Base-by-base conservation (phyloP, 2,888 invertebrate genomes). In the Lepidonotus clava region DNA sequence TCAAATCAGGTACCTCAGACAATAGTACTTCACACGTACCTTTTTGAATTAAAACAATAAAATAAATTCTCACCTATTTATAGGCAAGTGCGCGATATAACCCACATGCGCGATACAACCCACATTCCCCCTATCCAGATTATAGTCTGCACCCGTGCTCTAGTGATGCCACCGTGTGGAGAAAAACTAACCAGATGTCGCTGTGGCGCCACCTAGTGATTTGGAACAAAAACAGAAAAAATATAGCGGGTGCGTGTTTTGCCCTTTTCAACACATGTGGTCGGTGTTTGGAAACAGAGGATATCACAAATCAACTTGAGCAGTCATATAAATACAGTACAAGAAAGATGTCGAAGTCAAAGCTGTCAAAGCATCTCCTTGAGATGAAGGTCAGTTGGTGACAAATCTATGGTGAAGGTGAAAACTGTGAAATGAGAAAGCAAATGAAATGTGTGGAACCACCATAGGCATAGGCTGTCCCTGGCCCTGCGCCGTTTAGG, bases 361-460 rank as follows among this genome's bases (percentile, higher is more conserved):
- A 80, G 46, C 46, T 80, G n/a, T 80, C 80, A 0, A 80, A 80
- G 51, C 80, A 80, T n/a, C 24, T 80, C 41, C 46, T 80, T 1
- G 80, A 80, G 28, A 80, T 80, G 80, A 80, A 80, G 34, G 80
- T 80, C 0, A 46, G 80, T 80, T 21, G 51, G 11, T 14, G 51
- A 14, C 21, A 51, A 51, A 21, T 11, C 51, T 14, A 21, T 51
- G 51, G 14, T 51, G 11, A 11, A 51, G 5, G 5, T 41, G 4
- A 6, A 21, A 46, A 5, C 41, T 14, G 28, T 8, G 71, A 1
- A 0, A 34, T 36, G 4, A 18, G 2, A 36, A 2, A 18, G 34
- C 14, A 71, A 36, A 0, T 38, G n/a, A n/a, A n/a, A 71, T 61
- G 0, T 28, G 28, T 61, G 24, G 18, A 4, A n/a, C 56, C 56